Conservation (phyloP, 2,797 vertebrate species). For the Hyperoplus immaculatus region DNA sequence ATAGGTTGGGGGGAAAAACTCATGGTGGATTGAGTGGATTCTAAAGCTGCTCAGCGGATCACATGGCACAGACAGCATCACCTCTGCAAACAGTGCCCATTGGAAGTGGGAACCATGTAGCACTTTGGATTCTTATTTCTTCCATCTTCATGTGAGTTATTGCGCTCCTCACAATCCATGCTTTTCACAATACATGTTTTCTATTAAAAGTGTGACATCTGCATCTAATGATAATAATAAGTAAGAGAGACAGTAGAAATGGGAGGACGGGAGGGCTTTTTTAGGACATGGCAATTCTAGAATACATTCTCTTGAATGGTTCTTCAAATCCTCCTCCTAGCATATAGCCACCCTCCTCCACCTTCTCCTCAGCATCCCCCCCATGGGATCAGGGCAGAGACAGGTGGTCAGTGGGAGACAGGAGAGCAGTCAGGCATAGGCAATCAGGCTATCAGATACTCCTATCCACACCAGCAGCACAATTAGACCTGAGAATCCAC, state of each 20-base stretch:
- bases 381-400: conserved; percentile 65
- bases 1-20: conserved; percentile 28
- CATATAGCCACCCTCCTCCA: conserved; percentile 47
- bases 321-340: conserved; percentile 48
- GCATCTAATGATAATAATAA: conserved; percentile 36
- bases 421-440: conserved; percentile 80
- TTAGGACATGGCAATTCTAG: conserved; percentile 53
- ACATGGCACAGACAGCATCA: conserved; percentile 66
- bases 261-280: conserved; percentile 29
- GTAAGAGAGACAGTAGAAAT: conserved; percentile 20
- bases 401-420: conserved; percentile 84
- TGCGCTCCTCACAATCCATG: conserved; percentile 40
- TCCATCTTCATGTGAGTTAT: conserved; percentile 38
- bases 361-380: conserved; percentile 56
- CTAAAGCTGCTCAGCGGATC: conserved; percentile 70
- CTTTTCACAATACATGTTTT: conserved; percentile 41
- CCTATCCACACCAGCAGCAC: conserved; percentile 70
- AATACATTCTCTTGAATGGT: conserved; percentile 58
- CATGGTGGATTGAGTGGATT: conserved; percentile 25
- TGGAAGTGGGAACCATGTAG: conserved; percentile 37
- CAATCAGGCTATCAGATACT: conserved; percentile 82
- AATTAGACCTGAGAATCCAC: conserved; percentile 75
- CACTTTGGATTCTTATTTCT: conserved; percentile 41
- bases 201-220: conserved; percentile 35
- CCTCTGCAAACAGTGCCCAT: conserved; percentile 53